phyloP scores from a whole-genome alignment of 2,888 invertebrate genomes.

The Protodeltote pygarga region DNA sequence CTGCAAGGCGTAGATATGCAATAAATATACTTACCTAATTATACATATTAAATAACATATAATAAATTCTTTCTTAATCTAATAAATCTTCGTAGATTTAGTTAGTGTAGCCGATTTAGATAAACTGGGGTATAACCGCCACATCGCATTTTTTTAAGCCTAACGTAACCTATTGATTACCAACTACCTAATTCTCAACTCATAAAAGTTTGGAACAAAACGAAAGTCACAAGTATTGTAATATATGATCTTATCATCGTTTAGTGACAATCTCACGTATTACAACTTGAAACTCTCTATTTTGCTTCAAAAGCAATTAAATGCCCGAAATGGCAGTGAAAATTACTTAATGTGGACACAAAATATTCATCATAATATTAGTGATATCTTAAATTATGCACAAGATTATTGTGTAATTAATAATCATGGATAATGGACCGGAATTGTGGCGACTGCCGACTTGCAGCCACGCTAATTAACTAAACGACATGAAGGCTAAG shows the following conservation, averaged over 20 bases:
- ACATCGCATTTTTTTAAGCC: background rate
- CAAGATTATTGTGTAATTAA: conserved; percentile 28
- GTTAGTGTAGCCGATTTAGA: conserved; percentile 12
- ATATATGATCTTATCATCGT: background rate
- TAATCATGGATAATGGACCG: conserved; percentile 31
- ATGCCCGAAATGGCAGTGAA: conserved; percentile 44
- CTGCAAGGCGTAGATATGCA: background rate
- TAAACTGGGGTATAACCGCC: conserved; percentile 13
- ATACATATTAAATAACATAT: background rate
- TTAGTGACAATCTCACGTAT: conserved; percentile 1
- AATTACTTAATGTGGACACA: conserved; percentile 12
- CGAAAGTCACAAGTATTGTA: conserved; percentile 19
- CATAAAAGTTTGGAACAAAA: conserved; percentile 13
- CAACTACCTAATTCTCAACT: background rate
- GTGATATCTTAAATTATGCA: conserved; percentile 32
- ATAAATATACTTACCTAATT: background rate
- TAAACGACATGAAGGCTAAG: background rate
- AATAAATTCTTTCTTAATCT: conserved; percentile 13
- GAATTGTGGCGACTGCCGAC: conserved; percentile 47
- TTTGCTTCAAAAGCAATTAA: conserved; percentile 31
- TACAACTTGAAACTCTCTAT: conserved; percentile 17
- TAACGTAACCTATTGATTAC: background rate
- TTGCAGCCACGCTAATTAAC: conserved; percentile 1
- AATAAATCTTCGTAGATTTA: conserved; percentile 4
- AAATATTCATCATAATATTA: conserved; percentile 7